Conservation (phyloP, 2,113 vertebrate genomes). For the Eupsittula cactorum region DNA sequence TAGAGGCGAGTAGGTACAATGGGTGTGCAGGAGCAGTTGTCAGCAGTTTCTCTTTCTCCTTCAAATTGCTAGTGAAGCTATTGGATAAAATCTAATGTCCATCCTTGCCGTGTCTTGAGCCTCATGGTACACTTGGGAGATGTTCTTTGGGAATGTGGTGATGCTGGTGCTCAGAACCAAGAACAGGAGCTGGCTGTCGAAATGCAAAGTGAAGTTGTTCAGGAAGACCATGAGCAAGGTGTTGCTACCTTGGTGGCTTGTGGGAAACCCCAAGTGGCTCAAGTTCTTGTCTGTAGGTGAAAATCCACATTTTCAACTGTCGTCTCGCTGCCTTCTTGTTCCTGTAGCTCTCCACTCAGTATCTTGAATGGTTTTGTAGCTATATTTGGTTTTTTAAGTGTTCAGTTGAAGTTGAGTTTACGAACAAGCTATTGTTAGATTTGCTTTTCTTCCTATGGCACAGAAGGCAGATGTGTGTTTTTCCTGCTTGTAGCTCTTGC, state of each 20-base stretch:
- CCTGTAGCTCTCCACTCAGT: not conserved
- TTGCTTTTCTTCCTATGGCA: not conserved
- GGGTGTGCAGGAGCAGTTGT: not conserved
- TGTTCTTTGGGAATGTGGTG: not conserved
- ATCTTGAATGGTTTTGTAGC: not conserved
- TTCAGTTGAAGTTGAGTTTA: not conserved
- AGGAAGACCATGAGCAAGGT: not conserved
- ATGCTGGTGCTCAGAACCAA: not conserved
- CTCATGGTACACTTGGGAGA: not conserved
- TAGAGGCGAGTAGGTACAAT: not conserved
- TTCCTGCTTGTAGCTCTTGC: not conserved
- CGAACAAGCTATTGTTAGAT: not conserved
- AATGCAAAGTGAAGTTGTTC: not conserved
- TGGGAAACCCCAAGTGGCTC: not conserved
- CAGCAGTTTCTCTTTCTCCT: not conserved
- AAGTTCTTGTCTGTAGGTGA: not conserved
- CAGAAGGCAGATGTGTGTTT: not conserved
- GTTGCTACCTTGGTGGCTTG: not conserved
- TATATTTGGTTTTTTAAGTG: not conserved
- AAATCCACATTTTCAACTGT: not conserved
- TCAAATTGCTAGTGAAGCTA: not conserved
- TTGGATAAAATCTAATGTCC: not conserved
- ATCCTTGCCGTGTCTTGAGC: not conserved
- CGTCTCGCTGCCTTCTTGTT: rapidly evolving
- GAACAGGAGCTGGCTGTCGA: not conserved